Evolutionary conservation across 2,888 invertebrate species (phyloP), one percentile per base, ranked within the genome.

Genomic region (Onthophagus sagittarius): DNA sequence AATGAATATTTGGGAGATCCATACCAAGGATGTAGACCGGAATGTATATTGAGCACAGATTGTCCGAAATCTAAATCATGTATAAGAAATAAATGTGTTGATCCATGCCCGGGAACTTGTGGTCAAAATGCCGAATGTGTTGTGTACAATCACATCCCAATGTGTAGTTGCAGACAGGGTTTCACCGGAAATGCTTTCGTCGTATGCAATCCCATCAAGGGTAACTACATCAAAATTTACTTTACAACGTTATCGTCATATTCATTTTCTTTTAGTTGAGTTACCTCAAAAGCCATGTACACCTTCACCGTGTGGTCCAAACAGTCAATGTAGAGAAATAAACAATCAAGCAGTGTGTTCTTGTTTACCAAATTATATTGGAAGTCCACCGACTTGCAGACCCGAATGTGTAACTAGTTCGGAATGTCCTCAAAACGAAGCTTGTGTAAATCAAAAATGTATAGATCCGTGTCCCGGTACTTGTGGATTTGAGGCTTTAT

Each of bases 381-480:
- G 93, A 62, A 90, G 90, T 81, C 93, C 93, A 73, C 92, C 92
- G 1, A 89, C 89, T 75, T 93, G 93, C 82, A 86, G 91, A 76
- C 92, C 92, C 0, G 92, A 93, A 85, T 93, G 93, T 81, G 88
- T 90, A 67, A 89, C 89, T 74, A 92, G 91, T 79, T 88, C 90
- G 0, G 93, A 93, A 80, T 94, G 94, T 83, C 81, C 89, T 9
- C 88, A 89, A 74, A 89, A 89, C 78, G 86, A 89, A 81, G 92
- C 93, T 11, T 94, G 94, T 80, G 89, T 91, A 73, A 92, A 91
- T 80, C 89, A 90, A 81, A 92, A 91, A 86, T 94, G 93, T 81
- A 88, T 89, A 80, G 91, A 93, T 83, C 93, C 93, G n/a, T 93
- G 93, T 77, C 90, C 90, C 2, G 92, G 93, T 39, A 90, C 92